Conservation (phyloP, 2,888 invertebrate genomes). For the Eupithecia inturbata region DNA sequence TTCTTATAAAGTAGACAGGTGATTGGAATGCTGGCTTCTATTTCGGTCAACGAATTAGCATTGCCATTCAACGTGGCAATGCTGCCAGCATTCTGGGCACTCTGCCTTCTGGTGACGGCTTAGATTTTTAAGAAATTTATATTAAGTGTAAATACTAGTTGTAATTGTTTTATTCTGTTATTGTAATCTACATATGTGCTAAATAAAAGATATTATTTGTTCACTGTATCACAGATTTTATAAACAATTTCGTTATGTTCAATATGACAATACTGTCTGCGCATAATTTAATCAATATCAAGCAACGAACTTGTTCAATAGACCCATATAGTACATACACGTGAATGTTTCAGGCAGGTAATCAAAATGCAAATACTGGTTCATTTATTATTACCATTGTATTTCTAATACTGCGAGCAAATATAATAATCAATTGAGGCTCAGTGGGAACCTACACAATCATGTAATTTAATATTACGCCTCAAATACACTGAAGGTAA, state of each 20-base stretch:
- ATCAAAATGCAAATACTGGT: slow-evolving; percentile 10
- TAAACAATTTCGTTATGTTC: neutral
- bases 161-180: too few relatives aligned
- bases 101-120: too few relatives aligned
- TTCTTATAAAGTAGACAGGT: too few relatives aligned
- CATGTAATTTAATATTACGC: neutral
- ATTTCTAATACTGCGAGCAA: slow-evolving; percentile 5
- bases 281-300: neutral
- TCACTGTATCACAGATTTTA: too few relatives aligned
- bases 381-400: slow-evolving; percentile 16
- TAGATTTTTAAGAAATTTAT: too few relatives aligned
- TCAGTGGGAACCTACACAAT: neutral
- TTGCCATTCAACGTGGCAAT: too few relatives aligned
- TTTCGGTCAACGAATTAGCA: too few relatives aligned
- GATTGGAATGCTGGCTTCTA: too few relatives aligned
- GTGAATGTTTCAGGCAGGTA: neutral
- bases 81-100: too few relatives aligned
- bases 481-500: neutral
- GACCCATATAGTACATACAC: neutral
- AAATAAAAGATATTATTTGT: too few relatives aligned
- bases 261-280: neutral
- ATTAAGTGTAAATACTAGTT: too few relatives aligned
- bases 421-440: slow-evolving; percentile 16
- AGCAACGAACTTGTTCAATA: neutral
- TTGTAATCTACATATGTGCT: too few relatives aligned